Conservation (phyloP, 1,140 invertebrate genomes). For the Daktulosphaira vitifoliae region DNA sequence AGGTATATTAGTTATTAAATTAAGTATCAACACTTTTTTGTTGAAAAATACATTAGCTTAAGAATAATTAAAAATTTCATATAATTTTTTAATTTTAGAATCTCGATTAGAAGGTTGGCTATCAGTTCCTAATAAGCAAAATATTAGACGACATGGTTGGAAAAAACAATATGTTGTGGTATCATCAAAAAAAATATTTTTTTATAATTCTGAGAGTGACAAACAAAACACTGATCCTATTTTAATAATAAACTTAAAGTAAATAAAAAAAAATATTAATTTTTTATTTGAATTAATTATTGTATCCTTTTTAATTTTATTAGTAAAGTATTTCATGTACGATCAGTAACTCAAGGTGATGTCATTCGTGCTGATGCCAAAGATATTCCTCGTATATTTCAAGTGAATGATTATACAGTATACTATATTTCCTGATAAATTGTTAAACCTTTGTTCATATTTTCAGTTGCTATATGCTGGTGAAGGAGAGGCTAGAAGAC, state of each 20-base stretch:
- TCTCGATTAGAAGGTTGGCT: conserved; percentile 90
- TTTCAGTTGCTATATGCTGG: conserved; percentile 76
- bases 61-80: no score
- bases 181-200: conserved; percentile 92
- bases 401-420: conserved; percentile 48
- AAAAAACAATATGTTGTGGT: conserved; percentile 95
- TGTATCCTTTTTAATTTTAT: conserved; percentile 17
- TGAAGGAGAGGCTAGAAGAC: conserved; percentile 81
- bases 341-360: conserved; percentile 96
- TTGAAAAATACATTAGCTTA: no score
- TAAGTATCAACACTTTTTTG: no score
- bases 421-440: conserved; percentile 18
- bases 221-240: conserved; percentile 91
- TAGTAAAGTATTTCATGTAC: conserved; percentile 96
- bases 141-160: conserved; percentile 92
- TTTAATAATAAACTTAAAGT: conserved; percentile 91
- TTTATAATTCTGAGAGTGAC: conserved; percentile 91
- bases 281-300: background rate
- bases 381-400: conserved; percentile 98
- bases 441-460: conserved; percentile 23
- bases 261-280: conserved; percentile 36
- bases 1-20: no score
- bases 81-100: no score
- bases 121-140: conserved; percentile 89
- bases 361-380: conserved; percentile 95